Conservation (phyloP, 2,888 invertebrate species). For the Drosophila setosimentum region DNA sequence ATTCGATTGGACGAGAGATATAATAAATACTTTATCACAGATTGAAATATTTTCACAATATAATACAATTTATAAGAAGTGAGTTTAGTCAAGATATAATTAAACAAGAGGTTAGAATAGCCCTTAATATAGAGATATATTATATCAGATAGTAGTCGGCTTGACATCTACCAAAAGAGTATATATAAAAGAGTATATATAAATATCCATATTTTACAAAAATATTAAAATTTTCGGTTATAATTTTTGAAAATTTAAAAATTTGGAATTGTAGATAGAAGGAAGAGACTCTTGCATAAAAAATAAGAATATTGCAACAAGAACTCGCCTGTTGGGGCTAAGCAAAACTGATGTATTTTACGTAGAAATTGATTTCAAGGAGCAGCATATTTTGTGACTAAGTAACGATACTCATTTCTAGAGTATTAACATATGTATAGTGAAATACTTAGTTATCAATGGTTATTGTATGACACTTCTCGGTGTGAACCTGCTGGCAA, state of each 20-base stretch:
- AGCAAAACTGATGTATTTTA: neutral
- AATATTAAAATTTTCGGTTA: no score
- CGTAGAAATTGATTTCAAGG: neutral
- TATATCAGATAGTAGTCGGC: neutral
- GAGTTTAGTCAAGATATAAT: neutral
- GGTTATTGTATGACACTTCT: conserved; percentile 50
- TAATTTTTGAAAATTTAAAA: no score
- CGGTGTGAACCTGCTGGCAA: conserved; percentile 66
- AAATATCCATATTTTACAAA: no score
- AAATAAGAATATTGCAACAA: neutral
- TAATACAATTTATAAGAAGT: neutral
- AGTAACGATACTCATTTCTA: neutral
- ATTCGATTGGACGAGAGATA: neutral
- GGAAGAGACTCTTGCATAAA: neutral
- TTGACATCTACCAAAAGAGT: neutral
- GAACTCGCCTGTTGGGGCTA: neutral
- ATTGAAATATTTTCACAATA: neutral
- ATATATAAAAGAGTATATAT: no score
- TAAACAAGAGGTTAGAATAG: neutral
- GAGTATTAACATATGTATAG: conserved; percentile 27
- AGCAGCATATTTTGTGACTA: neutral
- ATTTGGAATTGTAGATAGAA: neutral
- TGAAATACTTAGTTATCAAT: conserved; percentile 52
- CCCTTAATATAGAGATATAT: fast-evolving
- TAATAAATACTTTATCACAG: neutral